Conservation (phyloP, 2,113 vertebrate genomes). For the Lasiurus cinereus region DNA sequence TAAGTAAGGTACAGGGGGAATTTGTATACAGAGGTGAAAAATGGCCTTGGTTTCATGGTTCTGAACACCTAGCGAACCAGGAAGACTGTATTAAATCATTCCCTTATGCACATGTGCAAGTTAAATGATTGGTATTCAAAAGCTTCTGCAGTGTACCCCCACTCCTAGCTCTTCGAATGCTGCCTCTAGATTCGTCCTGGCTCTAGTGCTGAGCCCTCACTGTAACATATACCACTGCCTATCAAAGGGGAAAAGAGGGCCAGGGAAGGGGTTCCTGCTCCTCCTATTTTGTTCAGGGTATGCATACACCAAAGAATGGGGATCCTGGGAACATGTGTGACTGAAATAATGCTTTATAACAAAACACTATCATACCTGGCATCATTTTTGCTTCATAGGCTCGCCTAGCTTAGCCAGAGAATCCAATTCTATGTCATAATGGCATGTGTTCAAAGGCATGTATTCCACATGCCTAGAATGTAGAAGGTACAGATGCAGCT, state of each 20-base stretch:
- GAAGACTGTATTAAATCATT: not conserved
- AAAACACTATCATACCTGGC: not conserved
- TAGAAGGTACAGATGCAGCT: not conserved
- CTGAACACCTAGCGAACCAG: not conserved
- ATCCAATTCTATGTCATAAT: not conserved
- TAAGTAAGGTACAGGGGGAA: not conserved
- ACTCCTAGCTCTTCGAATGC: not conserved
- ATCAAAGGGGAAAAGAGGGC: not conserved
- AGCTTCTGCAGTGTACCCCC: not conserved
- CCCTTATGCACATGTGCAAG: not conserved
- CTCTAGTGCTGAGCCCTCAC: not conserved
- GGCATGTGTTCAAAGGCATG: not conserved
- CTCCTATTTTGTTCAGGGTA: not conserved
- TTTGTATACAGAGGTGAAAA: not conserved
- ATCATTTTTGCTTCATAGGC: not conserved
- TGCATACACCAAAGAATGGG: not conserved
- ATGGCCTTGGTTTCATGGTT: not conserved
- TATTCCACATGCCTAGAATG: not conserved
- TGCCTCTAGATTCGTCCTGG: not conserved
- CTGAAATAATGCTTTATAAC: not conserved
- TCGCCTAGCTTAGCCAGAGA: not conserved
- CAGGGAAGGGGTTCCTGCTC: accelerated
- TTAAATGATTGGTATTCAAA: not conserved
- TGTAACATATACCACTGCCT: not conserved
- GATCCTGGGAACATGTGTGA: accelerated